phyloP scores from a whole-genome alignment of 2,888 invertebrate genomes.

The Andrena bicolor region DNA sequence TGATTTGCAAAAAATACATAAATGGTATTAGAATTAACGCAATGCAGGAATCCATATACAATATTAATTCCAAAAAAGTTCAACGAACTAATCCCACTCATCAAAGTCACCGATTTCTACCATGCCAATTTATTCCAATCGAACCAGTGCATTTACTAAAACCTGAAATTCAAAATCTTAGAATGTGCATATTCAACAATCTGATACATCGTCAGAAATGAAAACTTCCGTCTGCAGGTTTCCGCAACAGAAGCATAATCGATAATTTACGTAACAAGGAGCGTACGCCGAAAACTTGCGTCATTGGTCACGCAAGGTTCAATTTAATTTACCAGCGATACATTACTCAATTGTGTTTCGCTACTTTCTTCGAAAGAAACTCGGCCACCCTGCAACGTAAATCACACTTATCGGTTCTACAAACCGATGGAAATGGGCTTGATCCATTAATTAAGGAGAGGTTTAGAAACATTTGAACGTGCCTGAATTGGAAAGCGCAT shows the following conservation, averaged over 20 bases:
- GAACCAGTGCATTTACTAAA: no score
- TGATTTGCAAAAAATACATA: no score
- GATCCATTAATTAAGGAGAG: constrained; percentile 31
- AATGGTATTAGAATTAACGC: no score
- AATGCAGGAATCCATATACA: no score
- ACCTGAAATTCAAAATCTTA: no score
- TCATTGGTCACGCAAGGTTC: constrained; percentile 21
- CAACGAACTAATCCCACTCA: no score
- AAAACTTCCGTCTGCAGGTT: not conserved
- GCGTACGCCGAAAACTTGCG: constrained; percentile 17
- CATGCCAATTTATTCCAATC: no score
- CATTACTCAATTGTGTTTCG: constrained; percentile 41
- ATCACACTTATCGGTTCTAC: constrained; percentile 37
- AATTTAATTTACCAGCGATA: constrained; percentile 33
- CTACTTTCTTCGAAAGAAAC: constrained; percentile 39
- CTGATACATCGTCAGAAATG: not conserved
- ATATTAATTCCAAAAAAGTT: no score
- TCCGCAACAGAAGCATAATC: not conserved
- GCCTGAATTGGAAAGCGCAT: constrained; percentile 12
- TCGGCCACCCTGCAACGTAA: constrained; percentile 21
- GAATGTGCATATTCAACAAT: not conserved
- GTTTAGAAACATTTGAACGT: constrained; percentile 3
- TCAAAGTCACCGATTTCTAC: no score
- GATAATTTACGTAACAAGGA: constrained; percentile 9
- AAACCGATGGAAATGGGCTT: constrained; percentile 27